Base-by-base conservation (phyloP, 2,888 invertebrate species). In the Xestia xanthographa region DNA sequence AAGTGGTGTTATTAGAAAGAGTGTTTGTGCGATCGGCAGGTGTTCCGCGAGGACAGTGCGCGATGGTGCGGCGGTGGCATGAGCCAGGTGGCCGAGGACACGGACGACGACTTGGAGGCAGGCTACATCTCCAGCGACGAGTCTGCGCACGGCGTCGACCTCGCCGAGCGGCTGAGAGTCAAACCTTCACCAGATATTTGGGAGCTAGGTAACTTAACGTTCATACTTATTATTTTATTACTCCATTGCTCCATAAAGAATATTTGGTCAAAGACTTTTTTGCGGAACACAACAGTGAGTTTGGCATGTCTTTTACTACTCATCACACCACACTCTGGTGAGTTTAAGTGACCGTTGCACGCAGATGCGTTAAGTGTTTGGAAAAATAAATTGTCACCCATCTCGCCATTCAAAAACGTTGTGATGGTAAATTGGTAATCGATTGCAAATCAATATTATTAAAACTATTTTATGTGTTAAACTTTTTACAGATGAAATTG, bases 51-150 rank as follows among this genome's bases (percentile, higher is more conserved):
- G 75, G 95, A 92, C 74, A 94, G 94, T 85, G 90, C 93, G 75
- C 90, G 94, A 94, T 96, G 96, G 96, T 93, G 90, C 84, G 93
- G 92, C 58, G 94, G 93, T 62, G 95, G 93, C 53, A 95, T 96
- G 92, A 93, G 92, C 86, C 93, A 95, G 82, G 89, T 95, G 78
- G 89, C 92, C 5, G 96, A 96, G 77, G 95, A 95, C 75, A 93
- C 94, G 8, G 95, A 96, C 74, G 95, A 95, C 73, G 96, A 96
- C 77, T 86, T 92, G 76, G 96, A 96, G 82, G 94, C 92, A 0
- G 94, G 92, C 5, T 96, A 96, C 88, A 97, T 97, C 77, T 97
- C 97, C 72, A 97, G 97, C 84, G 97, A 97, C 88, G 97, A 97
- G 87, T 96, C 96, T 0, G 95, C 93, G 0, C 95, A 95, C 58